Evolutionary conservation across 2,888 invertebrate species (phyloP).

Genomic region (Ariolimax columbianus): DNA sequence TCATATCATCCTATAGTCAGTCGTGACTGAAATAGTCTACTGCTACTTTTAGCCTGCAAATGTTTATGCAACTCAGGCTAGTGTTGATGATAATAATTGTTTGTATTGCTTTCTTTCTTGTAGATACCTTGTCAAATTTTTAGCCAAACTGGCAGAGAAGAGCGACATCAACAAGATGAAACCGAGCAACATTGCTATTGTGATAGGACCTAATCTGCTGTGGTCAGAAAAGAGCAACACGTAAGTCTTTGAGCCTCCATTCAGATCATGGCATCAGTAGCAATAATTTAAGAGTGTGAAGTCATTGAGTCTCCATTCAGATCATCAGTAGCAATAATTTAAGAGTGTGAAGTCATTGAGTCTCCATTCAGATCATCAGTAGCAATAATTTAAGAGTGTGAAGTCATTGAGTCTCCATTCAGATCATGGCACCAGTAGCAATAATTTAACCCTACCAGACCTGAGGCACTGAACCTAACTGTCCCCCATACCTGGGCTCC

Average conservation of each 20-base stretch:
- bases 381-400: background rate
- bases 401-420: background rate
- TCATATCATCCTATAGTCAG: too few species aligned
- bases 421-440: background rate
- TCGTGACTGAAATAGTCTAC: too few species aligned
- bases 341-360: background rate
- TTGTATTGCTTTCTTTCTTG: conserved; percentile 56
- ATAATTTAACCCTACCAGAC: too few species aligned
- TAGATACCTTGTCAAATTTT: conserved; percentile 90
- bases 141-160: conserved; percentile 89
- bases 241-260: conserved; percentile 43
- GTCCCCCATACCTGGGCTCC: too few species aligned
- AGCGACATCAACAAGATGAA: conserved; percentile 95
- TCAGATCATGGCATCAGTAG: background rate
- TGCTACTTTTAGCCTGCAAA: too few species aligned
- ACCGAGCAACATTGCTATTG: conserved; percentile 96
- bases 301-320: too few species aligned
- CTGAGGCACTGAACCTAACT: too few species aligned
- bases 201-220: conserved; percentile 95
- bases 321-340: background rate
- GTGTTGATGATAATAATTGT: too few species aligned
- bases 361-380: background rate
- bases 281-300: background rate
- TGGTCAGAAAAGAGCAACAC: conserved; percentile 83
- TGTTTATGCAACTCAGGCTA: too few species aligned